These are phyloP conservation scores for Amiota mariae DNA, from an alignment of 2,888 invertebrate species.

Conservation along the genomic window DNA sequence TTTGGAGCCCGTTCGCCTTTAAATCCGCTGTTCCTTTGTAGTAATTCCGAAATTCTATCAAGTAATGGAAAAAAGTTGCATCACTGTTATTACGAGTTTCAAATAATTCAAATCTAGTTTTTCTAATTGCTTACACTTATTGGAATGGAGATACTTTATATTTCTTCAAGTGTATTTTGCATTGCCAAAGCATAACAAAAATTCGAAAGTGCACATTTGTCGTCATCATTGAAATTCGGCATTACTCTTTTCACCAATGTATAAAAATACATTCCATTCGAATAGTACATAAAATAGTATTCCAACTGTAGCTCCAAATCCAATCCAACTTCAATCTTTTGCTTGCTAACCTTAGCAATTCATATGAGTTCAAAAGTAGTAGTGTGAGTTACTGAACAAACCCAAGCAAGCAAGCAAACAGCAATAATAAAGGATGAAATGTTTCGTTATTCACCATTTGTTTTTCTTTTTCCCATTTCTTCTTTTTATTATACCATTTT, in stretches of 20 bases:
- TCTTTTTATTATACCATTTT: background rate
- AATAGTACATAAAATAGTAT: background rate
- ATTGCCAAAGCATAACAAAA: background rate
- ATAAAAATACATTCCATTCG: background rate
- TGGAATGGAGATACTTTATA: background rate
- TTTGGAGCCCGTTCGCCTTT: too few relatives aligned
- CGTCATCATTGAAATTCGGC: background rate
- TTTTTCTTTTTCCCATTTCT: too few relatives aligned
- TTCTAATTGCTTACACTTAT: too few relatives aligned
- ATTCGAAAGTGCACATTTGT: slow-evolving; percentile 23
- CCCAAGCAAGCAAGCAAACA: too few relatives aligned
- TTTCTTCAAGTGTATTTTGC: slow-evolving; percentile 5
- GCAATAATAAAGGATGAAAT: background rate
- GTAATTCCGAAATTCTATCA: too few relatives aligned
- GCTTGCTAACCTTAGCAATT: background rate
- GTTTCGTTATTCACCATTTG: background rate
- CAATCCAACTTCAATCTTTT: background rate
- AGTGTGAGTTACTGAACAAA: background rate
- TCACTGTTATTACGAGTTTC: too few relatives aligned
- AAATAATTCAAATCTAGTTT: too few relatives aligned
- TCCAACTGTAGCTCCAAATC: background rate
- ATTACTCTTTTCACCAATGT: slow-evolving; percentile 3
- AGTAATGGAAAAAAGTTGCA: too few relatives aligned
- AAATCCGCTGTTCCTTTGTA: too few relatives aligned
- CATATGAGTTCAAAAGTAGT: slow-evolving; percentile 13